These are phyloP conservation scores for Melanotaenia nigrans DNA, from an alignment of 2,797 vertebrate genomes.

Conservation along the genomic window DNA sequence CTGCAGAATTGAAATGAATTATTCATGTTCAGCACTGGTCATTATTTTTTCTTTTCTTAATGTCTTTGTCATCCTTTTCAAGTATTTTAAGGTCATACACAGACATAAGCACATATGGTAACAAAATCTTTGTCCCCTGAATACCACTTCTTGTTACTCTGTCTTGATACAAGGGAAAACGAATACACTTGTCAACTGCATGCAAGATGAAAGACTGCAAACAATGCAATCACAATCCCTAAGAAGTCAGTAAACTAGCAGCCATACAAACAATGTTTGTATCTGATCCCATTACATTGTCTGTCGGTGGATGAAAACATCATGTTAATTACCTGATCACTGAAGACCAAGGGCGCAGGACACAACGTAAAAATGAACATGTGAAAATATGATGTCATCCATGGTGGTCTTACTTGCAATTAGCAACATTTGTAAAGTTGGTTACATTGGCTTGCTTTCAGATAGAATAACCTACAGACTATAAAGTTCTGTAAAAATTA, in stretches of 20 bases:
- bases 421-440: slow-evolving; percentile 10
- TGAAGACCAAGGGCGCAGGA: slow-evolving; percentile 2
- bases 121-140: slow-evolving; percentile 1
- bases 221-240: not conserved
- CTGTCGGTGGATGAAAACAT: slow-evolving; percentile 8
- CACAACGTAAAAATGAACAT: slow-evolving; percentile 16
- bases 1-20: slow-evolving; percentile 30
- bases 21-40: slow-evolving; percentile 31
- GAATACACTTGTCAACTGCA: not conserved
- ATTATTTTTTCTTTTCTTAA: slow-evolving; percentile 14
- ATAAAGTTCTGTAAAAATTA: slow-evolving; percentile 33
- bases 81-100: not conserved
- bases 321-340: slow-evolving; percentile 22
- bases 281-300: slow-evolving; percentile 15
- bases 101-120: not conserved
- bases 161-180: not conserved
- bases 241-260: not conserved
- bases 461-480: slow-evolving; percentile 11
- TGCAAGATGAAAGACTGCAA: not conserved
- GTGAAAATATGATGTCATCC: not conserved
- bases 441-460: slow-evolving; percentile 42
- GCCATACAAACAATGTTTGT: too few species aligned
- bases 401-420: slow-evolving; percentile 24
- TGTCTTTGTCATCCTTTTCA: slow-evolving; percentile 9
- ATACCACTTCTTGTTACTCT: slow-evolving; percentile 4